Base-by-base conservation (phyloP, 2,113 vertebrate species). In the Cottus gobio region DNA sequence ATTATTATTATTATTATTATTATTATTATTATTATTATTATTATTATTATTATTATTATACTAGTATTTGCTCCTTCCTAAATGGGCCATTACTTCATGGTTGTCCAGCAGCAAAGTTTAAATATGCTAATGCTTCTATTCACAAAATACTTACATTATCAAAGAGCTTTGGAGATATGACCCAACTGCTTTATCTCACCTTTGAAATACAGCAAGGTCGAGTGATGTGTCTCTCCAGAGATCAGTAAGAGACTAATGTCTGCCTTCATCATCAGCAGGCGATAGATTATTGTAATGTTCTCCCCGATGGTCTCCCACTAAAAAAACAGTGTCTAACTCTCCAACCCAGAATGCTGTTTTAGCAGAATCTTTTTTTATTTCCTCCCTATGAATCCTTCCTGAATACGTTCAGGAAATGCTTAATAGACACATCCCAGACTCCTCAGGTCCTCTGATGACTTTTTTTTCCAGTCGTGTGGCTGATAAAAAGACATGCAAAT, bases 151-250 rank as follows among this genome's bases (percentile, higher is more conserved):
- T 37, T 34, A 5, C n/a, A n/a, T n/a, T n/a, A n/a, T n/a, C n/a
- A n/a, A n/a, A 58, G 39, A 3, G 11, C 37, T 24, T 36, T 78
- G 24, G 26, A 71, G 52, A 62, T 39, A 12, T 67, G 60, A 20
- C 0, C 56, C 54, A 57, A 77, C 44, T 64, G 46, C 63, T 71
- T 66, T 61, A 42, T 80, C 57, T 70, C 52, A 58, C 24, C 44
- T 63, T 34, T 68, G 46, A 72, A 83, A 64, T 50, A 31, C 10
- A 26, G 44, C 77, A 76, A 83, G 74, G 71, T 85, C 70, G 75
- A 46, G 54, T 81, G 22, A 28, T 58, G 50, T 71, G 22, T 56
- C 16, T 77, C 72, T 9, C 50, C 74, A 66, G 85, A 70, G 80
- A 71, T 46, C 46, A 79, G 10, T 65, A 28, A 66, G 37, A 56